phyloP scores from a whole-genome alignment of 2,113 vertebrate species.

The Sorex fumeus region DNA sequence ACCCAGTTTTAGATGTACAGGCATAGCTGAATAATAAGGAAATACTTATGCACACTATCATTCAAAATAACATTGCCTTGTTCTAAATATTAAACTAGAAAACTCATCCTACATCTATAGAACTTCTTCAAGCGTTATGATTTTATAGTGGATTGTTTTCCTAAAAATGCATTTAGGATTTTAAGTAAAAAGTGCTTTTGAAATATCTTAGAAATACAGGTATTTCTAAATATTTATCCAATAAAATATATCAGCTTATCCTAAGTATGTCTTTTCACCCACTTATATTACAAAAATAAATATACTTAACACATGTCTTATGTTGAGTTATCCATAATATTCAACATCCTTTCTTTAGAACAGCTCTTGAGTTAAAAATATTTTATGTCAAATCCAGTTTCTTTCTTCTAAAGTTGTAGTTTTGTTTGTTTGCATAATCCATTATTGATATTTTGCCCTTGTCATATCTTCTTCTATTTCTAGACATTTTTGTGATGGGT shows the following conservation, averaged over 20 bases:
- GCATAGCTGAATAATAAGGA: constrained; percentile 37
- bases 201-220: constrained; percentile 27
- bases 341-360: constrained; percentile 14
- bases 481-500: constrained; percentile 59
- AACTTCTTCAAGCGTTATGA: constrained; percentile 54
- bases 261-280: neutral
- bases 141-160: constrained; percentile 10
- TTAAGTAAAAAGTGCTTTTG: constrained; percentile 25
- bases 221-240: constrained; percentile 57
- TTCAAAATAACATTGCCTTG: constrained; percentile 48
- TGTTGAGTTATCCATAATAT: constrained; percentile 36
- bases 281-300: constrained; percentile 22
- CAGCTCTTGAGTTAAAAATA: neutral
- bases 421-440: constrained; percentile 68
- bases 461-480: constrained; percentile 60
- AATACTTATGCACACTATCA: neutral
- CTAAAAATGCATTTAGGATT: constrained; percentile 59
- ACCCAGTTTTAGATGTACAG: neutral
- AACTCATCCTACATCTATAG: constrained; percentile 45
- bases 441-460: constrained; percentile 64
- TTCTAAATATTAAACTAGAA: constrained; percentile 50
- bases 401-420: constrained; percentile 56
- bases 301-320: neutral
- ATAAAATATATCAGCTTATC: neutral
- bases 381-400: constrained; percentile 52